Conservation (phyloP, 2,888 invertebrate species). For the Folsomia manolachei region DNA sequence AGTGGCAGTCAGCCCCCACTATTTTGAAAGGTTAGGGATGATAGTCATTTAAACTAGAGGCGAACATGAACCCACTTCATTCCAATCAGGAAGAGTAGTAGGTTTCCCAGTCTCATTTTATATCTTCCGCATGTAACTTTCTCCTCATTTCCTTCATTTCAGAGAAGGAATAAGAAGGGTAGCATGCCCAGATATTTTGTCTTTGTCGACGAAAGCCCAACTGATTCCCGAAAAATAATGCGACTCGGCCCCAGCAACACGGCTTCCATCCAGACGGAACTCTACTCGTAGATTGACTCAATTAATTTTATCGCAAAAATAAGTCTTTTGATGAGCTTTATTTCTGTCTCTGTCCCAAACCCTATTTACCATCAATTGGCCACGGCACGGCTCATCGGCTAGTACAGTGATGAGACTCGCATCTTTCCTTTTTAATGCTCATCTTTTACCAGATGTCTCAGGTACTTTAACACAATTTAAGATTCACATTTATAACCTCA, state of each 20-base stretch:
- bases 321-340: conserved; percentile 7
- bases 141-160: conserved; percentile 18
- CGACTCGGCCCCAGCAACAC: not conserved
- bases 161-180: not conserved
- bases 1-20: not conserved
- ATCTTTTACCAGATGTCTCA: conserved; percentile 7
- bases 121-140: conserved; percentile 12
- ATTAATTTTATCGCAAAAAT: conserved; percentile 16
- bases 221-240: conserved; percentile 19
- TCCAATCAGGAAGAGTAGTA: conserved; percentile 22
- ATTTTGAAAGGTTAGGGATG: conserved; percentile 3
- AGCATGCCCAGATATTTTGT: conserved; percentile 9
- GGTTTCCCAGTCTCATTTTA: conserved; percentile 16
- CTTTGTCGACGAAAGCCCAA: conserved; percentile 16
- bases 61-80: conserved; percentile 2
- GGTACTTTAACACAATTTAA: conserved; percentile 6
- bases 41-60: conserved; percentile 9
- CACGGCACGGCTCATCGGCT: not conserved
- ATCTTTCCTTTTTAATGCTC: not conserved
- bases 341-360: not conserved
- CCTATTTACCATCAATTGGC: not conserved
- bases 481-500: not conserved
- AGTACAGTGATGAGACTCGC: not conserved
- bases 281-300: conserved; percentile 4
- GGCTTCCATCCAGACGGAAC: conserved; percentile 6